These are phyloP conservation scores for Yponomeuta malinellus DNA, from an alignment of 2,888 invertebrate species.

Conservation along the genomic window DNA sequence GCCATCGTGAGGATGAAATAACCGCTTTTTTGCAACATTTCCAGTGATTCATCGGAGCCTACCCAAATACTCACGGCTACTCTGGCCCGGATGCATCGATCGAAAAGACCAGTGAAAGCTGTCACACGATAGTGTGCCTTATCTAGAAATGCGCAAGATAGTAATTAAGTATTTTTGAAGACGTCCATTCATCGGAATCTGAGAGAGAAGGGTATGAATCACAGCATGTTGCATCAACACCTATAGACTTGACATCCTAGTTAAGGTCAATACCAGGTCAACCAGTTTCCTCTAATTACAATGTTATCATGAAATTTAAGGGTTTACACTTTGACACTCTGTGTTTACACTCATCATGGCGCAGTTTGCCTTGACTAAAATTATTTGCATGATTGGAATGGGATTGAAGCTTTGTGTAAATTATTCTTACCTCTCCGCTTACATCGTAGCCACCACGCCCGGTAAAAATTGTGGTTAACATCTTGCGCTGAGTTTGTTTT, in stretches of 20 bases:
- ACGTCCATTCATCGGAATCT: conserved; percentile 19
- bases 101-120: conserved; percentile 12
- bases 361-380: not conserved
- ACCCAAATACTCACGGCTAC: not conserved
- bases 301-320: not conserved
- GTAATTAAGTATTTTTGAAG: not conserved
- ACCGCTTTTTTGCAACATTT: conserved; percentile 8
- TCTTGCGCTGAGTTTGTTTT: too few relatives aligned
- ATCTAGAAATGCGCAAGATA: not conserved
- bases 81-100: conserved; percentile 8
- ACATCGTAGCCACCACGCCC: too few relatives aligned
- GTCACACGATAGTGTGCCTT: not conserved
- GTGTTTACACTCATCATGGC: not conserved
- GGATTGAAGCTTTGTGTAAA: too few relatives aligned
- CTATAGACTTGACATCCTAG: conserved; percentile 11
- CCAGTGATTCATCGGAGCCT: conserved; percentile 9
- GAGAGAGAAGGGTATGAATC: conserved; percentile 50
- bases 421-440: too few relatives aligned
- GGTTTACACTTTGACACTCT: not conserved
- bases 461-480: too few relatives aligned
- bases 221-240: conserved; percentile 21
- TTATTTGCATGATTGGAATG: not conserved
- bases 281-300: not conserved
- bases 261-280: not conserved
- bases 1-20: conserved; percentile 2